A percentile compares a stretch with the other conserved stretches of the same genome.
These are phyloP conservation scores for Palythoa grandis DNA, from an alignment of 92 coral and sea anemone species.

Conservation along the genomic window DNA sequence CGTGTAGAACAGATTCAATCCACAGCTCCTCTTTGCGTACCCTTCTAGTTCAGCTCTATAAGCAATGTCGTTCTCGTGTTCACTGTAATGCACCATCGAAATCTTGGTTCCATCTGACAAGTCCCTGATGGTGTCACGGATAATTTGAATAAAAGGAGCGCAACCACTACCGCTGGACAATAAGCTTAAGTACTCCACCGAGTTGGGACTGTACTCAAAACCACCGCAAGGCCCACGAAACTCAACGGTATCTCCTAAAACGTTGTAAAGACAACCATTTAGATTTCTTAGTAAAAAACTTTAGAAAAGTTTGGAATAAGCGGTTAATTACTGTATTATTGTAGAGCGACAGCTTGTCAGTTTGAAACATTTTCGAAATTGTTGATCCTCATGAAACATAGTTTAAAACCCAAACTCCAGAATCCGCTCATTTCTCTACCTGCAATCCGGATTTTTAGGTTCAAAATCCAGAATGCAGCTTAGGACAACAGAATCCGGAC, in stretches of 20 bases:
- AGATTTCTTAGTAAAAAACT: too few relatives aligned
- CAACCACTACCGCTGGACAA: conserved; percentile 61
- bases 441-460: too few relatives aligned
- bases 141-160: conserved; percentile 56
- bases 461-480: too few relatives aligned
- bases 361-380: too few relatives aligned
- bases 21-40: neutral
- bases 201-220: conserved; percentile 60
- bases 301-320: too few relatives aligned
- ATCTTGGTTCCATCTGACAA: conserved; percentile 52
- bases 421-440: too few relatives aligned
- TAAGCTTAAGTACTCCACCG: conserved; percentile 57
- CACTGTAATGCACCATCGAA: conserved; percentile 48
- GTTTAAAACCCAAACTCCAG: too few relatives aligned
- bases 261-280: neutral
- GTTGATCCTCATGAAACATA: too few relatives aligned
- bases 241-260: conserved; percentile 56
- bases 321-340: too few relatives aligned
- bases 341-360: too few relatives aligned
- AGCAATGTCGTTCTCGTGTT: conserved; percentile 50
- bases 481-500: too few relatives aligned
- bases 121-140: conserved; percentile 54
- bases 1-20: conserved; percentile 42
- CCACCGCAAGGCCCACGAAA: conserved; percentile 73
- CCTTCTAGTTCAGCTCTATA: conserved; percentile 56